Percentiles rank a stretch among this genome's conserved stretches.
Evolutionary conservation across 2,888 invertebrate genomes (phyloP).

Genomic region (Odontomyia ornata): DNA sequence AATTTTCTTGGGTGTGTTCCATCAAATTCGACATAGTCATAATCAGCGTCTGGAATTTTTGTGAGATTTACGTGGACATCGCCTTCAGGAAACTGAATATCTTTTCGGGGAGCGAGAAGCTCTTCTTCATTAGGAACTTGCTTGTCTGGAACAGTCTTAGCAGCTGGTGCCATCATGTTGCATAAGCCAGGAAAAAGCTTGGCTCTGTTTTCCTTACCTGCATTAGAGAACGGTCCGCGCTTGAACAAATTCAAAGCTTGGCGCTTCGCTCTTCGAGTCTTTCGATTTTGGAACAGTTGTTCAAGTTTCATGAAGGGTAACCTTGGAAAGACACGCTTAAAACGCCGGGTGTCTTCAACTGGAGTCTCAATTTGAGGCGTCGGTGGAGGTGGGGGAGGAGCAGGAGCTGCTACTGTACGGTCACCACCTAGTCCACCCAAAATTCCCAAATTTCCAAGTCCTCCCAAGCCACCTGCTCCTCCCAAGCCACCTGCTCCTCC

Average conservation of each 20-base stretch:
- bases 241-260: conserved; percentile 38
- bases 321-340: conserved; percentile 33
- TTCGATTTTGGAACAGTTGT: conserved; percentile 4
- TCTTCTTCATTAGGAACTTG: conserved; percentile 21
- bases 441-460: neutral
- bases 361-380: neutral
- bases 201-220: neutral
- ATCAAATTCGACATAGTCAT: conserved; percentile 48
- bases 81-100: conserved; percentile 49
- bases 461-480: neutral
- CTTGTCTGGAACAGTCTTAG: neutral
- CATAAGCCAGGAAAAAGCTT: conserved; percentile 10
- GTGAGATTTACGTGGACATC: conserved; percentile 51
- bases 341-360: conserved; percentile 28
- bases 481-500: neutral
- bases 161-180: neutral
- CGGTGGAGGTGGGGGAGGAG: conserved; percentile 2
- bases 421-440: no score
- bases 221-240: neutral
- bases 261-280: conserved; percentile 34
- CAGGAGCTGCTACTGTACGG: neutral
- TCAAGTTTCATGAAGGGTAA: conserved; percentile 22
- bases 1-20: neutral
- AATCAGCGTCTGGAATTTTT: conserved; percentile 44
- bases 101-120: conserved; percentile 44